Evolutionary conservation across 2,113 vertebrate genomes (phyloP).

Genomic region (Pteronura brasiliensis): DNA sequence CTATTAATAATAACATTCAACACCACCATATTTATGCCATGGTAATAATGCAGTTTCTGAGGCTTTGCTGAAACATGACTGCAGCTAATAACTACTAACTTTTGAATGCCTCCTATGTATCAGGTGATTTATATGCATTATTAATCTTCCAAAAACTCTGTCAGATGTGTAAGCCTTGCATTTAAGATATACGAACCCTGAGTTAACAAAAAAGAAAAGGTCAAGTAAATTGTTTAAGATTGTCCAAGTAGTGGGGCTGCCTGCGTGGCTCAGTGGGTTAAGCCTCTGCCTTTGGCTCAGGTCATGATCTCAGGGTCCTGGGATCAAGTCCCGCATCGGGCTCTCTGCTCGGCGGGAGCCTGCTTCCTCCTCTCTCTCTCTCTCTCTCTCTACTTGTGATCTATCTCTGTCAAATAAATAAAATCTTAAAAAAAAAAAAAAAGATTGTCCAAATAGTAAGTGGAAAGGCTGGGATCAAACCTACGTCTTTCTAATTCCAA

Average conservation of each 20-base stretch:
- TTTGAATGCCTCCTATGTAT: not conserved
- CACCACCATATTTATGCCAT: not conserved
- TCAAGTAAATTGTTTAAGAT: not conserved
- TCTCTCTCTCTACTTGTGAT: too few relatives aligned
- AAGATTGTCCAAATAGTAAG: not conserved
- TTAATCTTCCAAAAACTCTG: not conserved
- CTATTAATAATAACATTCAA: not conserved
- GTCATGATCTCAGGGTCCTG: too few relatives aligned
- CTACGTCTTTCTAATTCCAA: not conserved
- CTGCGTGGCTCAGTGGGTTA: too few relatives aligned
- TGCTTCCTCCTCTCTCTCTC: too few relatives aligned
- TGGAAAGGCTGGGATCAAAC: not conserved
- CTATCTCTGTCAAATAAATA: too few relatives aligned
- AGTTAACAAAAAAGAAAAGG: not conserved
- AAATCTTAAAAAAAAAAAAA: too few relatives aligned
- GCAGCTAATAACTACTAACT: not conserved
- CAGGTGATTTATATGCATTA: not conserved
- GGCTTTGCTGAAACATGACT: not conserved
- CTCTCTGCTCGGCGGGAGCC: too few relatives aligned
- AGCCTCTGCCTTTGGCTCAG: too few relatives aligned
- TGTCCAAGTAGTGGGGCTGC: not conserved
- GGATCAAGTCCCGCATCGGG: too few relatives aligned
- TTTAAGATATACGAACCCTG: not conserved
- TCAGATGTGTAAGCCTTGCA: not conserved
- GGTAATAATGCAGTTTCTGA: not conserved